Evolutionary conservation across 2,888 invertebrate species (phyloP).

Genomic region (Drosophila meridionalis): DNA sequence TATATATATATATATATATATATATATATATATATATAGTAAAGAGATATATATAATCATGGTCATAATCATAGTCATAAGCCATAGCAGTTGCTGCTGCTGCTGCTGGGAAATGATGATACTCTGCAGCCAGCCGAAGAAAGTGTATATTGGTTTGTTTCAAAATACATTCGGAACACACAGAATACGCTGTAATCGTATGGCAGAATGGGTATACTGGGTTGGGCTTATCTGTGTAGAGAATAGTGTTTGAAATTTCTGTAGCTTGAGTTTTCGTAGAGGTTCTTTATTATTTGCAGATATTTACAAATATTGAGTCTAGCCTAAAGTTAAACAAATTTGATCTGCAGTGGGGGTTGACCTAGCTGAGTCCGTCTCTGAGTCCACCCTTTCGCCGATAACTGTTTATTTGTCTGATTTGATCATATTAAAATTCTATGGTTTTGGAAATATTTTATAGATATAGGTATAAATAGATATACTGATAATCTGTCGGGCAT

Average conservation of each 20-base stretch:
- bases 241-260: too few species aligned
- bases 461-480: too few species aligned
- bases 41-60: constrained; percentile 21
- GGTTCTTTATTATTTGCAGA: too few species aligned
- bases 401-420: too few species aligned
- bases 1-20: constrained; percentile 6
- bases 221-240: background rate
- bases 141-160: constrained; percentile 5
- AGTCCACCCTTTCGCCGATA: too few species aligned
- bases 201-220: background rate
- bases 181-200: background rate
- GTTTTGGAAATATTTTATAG: too few species aligned
- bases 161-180: background rate
- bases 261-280: background rate
- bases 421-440: too few species aligned
- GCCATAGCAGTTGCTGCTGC: background rate
- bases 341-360: background rate
- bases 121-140: constrained; percentile 2
- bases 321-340: background rate
- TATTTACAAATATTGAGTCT: too few species aligned
- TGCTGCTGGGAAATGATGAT: constrained; percentile 1
- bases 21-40: constrained; percentile 7
- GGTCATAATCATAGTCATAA: constrained; percentile 33
- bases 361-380: background rate
- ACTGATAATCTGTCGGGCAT: background rate